Evolutionary conservation across 2,113 vertebrate species (phyloP).

Genomic region (Suricata suricatta): DNA sequence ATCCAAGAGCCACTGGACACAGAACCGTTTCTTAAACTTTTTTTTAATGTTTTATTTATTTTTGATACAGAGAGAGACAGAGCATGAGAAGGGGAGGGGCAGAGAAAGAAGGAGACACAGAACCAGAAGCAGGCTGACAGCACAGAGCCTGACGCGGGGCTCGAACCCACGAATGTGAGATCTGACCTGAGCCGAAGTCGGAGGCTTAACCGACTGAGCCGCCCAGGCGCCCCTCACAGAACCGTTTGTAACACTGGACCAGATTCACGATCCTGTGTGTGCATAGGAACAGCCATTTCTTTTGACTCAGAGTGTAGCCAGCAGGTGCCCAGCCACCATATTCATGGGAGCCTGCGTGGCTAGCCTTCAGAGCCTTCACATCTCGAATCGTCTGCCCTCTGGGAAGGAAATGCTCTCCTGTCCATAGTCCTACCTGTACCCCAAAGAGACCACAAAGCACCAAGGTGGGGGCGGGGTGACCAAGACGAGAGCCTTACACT

Average conservation of each 20-base stretch:
- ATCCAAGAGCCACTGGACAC: not conserved
- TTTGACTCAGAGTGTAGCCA: not conserved
- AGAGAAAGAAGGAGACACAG: no score
- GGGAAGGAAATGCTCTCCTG: not conserved
- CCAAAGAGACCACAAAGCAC: not conserved
- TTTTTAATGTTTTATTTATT: no score
- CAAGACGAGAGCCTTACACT: not conserved
- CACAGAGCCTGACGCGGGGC: no score
- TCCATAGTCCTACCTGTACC: rapidly evolving
- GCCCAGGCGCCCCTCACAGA: not conserved
- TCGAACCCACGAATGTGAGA: no score
- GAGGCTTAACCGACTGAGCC: no score
- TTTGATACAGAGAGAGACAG: no score
- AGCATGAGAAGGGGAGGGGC: no score
- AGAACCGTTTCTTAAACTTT: not conserved
- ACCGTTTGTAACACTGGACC: not conserved
- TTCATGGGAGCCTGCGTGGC: rapidly evolving
- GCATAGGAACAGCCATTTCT: rapidly evolving
- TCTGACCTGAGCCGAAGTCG: no score
- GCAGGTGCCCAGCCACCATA: rapidly evolving
- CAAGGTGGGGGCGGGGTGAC: no score
- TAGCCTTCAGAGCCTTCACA: not conserved
- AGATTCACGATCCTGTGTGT: not conserved
- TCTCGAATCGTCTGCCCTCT: not conserved
- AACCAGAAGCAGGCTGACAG: no score